Evolutionary conservation across 2,113 vertebrate genomes (phyloP).

Genomic region (Stigmatopora nigra): DNA sequence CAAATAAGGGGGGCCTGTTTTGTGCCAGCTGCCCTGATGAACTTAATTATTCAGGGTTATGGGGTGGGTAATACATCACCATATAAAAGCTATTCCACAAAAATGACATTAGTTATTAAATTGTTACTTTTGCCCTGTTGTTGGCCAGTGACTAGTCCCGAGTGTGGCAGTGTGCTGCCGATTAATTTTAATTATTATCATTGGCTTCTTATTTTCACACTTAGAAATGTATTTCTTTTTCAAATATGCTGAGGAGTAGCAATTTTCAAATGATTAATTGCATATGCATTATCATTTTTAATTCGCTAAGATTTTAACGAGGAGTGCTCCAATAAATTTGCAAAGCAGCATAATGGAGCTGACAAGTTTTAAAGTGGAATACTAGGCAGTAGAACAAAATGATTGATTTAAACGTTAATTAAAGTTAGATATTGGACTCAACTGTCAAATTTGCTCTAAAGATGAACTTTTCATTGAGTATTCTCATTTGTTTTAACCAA

Average conservation of each 20-base stretch:
- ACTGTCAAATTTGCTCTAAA: conserved; percentile 34
- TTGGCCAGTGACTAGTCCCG: no score
- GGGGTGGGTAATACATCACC: neutral
- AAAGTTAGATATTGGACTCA: conserved; percentile 1
- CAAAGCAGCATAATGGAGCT: neutral
- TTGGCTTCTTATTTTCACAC: no score
- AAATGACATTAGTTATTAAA: neutral
- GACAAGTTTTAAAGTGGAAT: neutral
- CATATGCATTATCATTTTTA: neutral
- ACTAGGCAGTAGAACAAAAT: no score
- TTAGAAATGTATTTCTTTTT: no score
- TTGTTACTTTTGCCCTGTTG: neutral
- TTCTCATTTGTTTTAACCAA: conserved; percentile 7
- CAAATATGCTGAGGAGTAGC: no score
- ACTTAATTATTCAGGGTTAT: neutral
- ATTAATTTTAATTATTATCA: no score
- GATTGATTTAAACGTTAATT: neutral
- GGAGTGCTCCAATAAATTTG: neutral
- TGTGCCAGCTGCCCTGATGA: neutral
- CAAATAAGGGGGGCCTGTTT: neutral
- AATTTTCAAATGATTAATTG: no score
- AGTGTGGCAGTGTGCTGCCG: no score
- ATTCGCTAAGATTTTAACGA: neutral
- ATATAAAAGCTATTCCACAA: neutral
- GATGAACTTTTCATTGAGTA: conserved; percentile 5